Conservation (phyloP, 92 coral and sea anemone genomes). For the Umimayanthus chanpuru region DNA sequence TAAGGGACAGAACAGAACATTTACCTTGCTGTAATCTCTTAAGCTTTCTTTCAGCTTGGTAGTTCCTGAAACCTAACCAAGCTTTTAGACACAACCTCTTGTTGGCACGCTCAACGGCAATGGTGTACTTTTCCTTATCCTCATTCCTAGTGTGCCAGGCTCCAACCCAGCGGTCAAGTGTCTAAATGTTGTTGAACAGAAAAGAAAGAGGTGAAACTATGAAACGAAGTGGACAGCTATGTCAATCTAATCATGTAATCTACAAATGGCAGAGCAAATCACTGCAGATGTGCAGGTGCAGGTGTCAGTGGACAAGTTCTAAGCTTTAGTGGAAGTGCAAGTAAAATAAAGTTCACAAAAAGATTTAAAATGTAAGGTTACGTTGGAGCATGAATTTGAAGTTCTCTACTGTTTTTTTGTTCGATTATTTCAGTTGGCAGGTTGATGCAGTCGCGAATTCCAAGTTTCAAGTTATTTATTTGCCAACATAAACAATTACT, state of each 20-base stretch:
- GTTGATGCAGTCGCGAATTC: too few species aligned
- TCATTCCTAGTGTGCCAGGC: conserved; percentile 35
- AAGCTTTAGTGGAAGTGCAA: too few species aligned
- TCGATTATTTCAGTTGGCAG: too few species aligned
- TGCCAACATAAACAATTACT: too few species aligned
- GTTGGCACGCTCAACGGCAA: conserved; percentile 69
- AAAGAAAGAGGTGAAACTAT: background rate
- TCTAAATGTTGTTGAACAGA: conserved; percentile 28
- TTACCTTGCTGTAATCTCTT: conserved; percentile 60
- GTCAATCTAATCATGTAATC: background rate
- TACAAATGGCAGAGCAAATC: too few species aligned
- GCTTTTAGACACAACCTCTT: conserved; percentile 55
- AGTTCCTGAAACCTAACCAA: conserved; percentile 79
- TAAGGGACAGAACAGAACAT: background rate
- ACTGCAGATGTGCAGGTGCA: too few species aligned
- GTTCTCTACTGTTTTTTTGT: too few species aligned
- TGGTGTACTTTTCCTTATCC: conserved; percentile 53
- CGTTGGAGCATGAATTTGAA: too few species aligned
- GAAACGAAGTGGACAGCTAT: background rate
- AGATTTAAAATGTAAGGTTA: too few species aligned
- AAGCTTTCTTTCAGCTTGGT: conserved; percentile 59
- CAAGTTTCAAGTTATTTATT: too few species aligned
- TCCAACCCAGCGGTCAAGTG: conserved; percentile 58
- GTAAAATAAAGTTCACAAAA: too few species aligned
- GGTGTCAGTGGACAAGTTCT: too few species aligned